Evolutionary conservation across 2,888 invertebrate genomes (phyloP).

Genomic region (Mimumesa dahlbomi): DNA sequence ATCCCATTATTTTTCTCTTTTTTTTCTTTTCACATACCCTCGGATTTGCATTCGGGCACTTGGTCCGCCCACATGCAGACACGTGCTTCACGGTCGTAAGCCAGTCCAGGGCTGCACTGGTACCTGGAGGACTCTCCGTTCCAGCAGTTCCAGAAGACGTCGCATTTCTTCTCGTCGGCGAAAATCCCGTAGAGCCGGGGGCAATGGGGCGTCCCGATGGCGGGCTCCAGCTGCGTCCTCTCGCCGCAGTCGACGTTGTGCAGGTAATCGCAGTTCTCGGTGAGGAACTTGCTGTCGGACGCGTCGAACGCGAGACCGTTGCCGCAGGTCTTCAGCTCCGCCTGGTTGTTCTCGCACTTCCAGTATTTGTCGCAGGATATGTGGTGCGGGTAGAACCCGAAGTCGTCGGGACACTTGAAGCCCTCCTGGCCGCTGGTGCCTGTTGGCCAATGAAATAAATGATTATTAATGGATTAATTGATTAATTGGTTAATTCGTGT

Average conservation of each 20-base stretch:
- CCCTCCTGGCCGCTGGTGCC: slow-evolving; percentile 86
- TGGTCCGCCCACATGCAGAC: slow-evolving; percentile 99
- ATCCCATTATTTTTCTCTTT: not conserved
- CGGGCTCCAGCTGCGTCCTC: slow-evolving; percentile 91
- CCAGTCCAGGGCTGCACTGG: slow-evolving; percentile 96
- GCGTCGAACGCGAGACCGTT: slow-evolving; percentile 96
- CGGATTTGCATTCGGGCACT: slow-evolving; percentile 94
- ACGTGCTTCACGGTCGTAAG: slow-evolving; percentile 95
- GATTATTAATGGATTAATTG: not conserved
- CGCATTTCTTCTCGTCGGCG: slow-evolving; percentile 92
- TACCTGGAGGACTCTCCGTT: slow-evolving; percentile 96
- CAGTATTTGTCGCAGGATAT: slow-evolving; percentile 96
- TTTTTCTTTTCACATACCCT: slow-evolving; percentile 83
- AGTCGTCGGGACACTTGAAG: slow-evolving; percentile 97
- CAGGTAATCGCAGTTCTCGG: slow-evolving; percentile 97
- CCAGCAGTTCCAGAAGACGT: slow-evolving; percentile 98
- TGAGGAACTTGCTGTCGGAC: slow-evolving; percentile 92
- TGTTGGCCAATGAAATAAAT: slow-evolving; percentile 31
- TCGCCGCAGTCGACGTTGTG: slow-evolving; percentile 97
- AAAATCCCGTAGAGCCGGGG: slow-evolving; percentile 95
- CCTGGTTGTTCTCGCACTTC: slow-evolving; percentile 94
- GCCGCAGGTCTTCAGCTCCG: slow-evolving; percentile 95
- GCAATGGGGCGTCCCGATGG: slow-evolving; percentile 92
- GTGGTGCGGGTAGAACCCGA: slow-evolving; percentile 96
- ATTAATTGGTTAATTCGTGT: too few species aligned